Base-by-base conservation (phyloP, 2,797 vertebrate genomes). In the Scomberomorus guttatus region DNA sequence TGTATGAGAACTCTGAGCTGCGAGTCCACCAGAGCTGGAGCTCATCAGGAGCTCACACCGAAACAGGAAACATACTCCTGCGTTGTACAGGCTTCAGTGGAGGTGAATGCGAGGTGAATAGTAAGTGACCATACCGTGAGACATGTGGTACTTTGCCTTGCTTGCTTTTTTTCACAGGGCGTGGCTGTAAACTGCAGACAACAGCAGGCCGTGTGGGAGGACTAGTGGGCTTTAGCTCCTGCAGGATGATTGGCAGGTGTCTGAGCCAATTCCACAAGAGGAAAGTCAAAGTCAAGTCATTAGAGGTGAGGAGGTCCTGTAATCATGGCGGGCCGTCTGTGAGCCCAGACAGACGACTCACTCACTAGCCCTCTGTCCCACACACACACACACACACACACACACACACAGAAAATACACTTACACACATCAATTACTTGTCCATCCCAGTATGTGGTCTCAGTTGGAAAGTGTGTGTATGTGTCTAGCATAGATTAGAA, bases 241-340 rank as follows among this genome's bases (percentile, higher is more conserved):
- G 39, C 77, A 56, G 50, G 55, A 74, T 79, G 77, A 86, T 17
- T 59, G 81, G 12, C 79, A 80, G 75, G 25, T 70, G 72, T 72
- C 61, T 69, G 58, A 60, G 69, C 68, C 64, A 72, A 52, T 74
- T 59, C 61, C 58, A 46, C 34, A 1, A 59, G 60, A 52, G 44
- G n/a, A 27, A 61, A 70, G 75, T 80, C 74, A 75, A 71, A 74
- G 77, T 39, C 25, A 56, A 84, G 75, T 56, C 82, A 76, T 85
- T 75, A 69, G 63, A 72, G 54, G 71, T 62, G 65, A 67, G 32
- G 73, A 68, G 81, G 60, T 72, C 73, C 44, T 56, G 20, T 62
- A 75, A 86, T 65, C 66, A 27, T 22, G 72, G 50, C 50, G 59
- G 15, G 72, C 75, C 55, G 76, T 82, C 83, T 63, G 69, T 11